These are phyloP conservation scores for Mylabris sibirica DNA, from an alignment of 2,888 invertebrate genomes.

Conservation along the genomic window DNA sequence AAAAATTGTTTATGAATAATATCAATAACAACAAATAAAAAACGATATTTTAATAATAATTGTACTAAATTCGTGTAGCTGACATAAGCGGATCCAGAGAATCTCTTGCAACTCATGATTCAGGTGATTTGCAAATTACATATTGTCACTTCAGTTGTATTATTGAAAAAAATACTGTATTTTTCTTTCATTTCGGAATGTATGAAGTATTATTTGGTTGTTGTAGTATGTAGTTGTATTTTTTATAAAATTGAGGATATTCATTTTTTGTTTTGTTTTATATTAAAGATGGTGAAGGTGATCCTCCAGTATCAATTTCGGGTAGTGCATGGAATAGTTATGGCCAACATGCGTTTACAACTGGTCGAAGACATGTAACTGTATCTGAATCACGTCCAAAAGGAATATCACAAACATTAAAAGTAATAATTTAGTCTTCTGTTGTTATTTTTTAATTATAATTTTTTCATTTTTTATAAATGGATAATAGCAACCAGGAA, in stretches of 20 bases:
- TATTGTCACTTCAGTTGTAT: conserved; percentile 8
- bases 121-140: conserved; percentile 67
- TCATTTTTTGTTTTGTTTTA: conserved; percentile 14
- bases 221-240: conserved; percentile 5
- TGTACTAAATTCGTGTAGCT: conserved; percentile 61
- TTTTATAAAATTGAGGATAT: too few species aligned
- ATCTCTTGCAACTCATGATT: conserved; percentile 80
- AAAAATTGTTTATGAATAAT: conserved; percentile 14
- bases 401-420: conserved; percentile 73
- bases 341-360: conserved; percentile 74
- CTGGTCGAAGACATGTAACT: conserved; percentile 70
- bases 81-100: conserved; percentile 84
- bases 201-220: background rate
- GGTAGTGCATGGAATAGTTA: conserved; percentile 70
- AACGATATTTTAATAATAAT: conserved; percentile 18
- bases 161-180: background rate
- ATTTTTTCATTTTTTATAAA: conserved; percentile 19
- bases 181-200: conserved; percentile 17
- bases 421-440: conserved; percentile 56
- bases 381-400: conserved; percentile 71
- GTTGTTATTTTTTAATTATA: conserved; percentile 12
- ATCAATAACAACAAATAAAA: background rate
- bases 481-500: conserved; percentile 78
- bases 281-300: conserved; percentile 54
- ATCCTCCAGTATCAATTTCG: conserved; percentile 57